Percentiles rank a stretch among this genome's conserved stretches.
Evolutionary conservation across 92 coral and sea anemone species (phyloP).

Genomic region (Porites lobata): DNA sequence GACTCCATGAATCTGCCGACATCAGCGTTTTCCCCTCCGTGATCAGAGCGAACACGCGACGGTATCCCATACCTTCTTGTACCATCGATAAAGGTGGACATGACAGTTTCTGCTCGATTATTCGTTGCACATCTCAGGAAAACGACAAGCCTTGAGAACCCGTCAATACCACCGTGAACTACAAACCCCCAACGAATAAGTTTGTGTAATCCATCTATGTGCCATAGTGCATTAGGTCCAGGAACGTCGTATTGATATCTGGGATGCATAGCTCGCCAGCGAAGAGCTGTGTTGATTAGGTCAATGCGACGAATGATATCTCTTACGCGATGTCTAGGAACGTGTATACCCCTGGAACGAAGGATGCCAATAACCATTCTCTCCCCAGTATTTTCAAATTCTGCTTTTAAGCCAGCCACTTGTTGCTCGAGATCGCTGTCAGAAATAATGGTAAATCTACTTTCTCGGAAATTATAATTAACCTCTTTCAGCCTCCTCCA

Average conservation of each 20-base stretch:
- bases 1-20: conserved; percentile 38
- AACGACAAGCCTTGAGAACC: conserved; percentile 35
- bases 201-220: conserved; percentile 47
- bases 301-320: conserved; percentile 49
- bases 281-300: not conserved
- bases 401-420: not conserved
- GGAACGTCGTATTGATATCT: conserved; percentile 51
- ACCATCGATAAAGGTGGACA: conserved; percentile 13
- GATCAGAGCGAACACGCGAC: conserved; percentile 2
- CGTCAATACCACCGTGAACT: conserved; percentile 57
- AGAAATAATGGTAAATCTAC: conserved; percentile 44
- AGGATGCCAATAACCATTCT: conserved; percentile 3
- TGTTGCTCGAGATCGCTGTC: conserved; percentile 25
- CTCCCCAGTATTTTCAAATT: too few relatives aligned
- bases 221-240: conserved; percentile 56
- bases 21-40: conserved; percentile 44
- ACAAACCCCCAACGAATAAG: conserved; percentile 58
- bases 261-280: conserved; percentile 58
- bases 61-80: not conserved
- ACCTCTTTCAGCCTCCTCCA: conserved; percentile 56
- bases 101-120: conserved; percentile 47
- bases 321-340: conserved; percentile 52
- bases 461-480: conserved; percentile 10
- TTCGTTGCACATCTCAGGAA: conserved; percentile 52
- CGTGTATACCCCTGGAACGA: conserved; percentile 34